phyloP scores from a whole-genome alignment of 64 coral and sea anemone genomes.

The Porites lutea region DNA sequence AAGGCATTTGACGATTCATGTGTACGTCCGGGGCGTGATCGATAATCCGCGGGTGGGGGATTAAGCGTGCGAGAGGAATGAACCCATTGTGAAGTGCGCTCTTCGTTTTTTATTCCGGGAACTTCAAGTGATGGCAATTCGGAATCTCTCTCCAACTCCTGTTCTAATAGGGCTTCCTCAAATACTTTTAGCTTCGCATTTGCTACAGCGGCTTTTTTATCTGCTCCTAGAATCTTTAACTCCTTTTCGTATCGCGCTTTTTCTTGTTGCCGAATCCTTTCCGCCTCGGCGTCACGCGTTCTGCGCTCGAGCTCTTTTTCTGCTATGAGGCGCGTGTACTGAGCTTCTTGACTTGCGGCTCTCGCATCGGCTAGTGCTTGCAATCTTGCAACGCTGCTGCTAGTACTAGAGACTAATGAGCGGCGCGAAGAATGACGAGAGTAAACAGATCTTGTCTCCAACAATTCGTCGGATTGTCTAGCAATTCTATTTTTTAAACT shows the following conservation, averaged over 20 bases:
- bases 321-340: constrained; percentile 38
- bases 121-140: not conserved
- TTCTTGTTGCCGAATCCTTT: too few relatives aligned
- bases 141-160: not conserved
- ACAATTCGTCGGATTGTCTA: constrained; percentile 53
- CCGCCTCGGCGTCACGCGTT: not conserved
- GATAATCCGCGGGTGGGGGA: too few relatives aligned
- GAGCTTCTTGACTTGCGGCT: constrained; percentile 13
- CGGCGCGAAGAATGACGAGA: not conserved
- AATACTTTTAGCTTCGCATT: not conserved
- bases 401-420: not conserved
- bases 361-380: constrained; percentile 35
- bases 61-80: not conserved
- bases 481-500: not conserved
- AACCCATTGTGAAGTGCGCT: not conserved
- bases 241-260: too few relatives aligned
- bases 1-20: too few relatives aligned
- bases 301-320: constrained; percentile 40
- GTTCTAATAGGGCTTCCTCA: not conserved
- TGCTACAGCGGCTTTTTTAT: not conserved
- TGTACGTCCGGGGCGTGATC: too few relatives aligned
- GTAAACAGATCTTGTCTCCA: not conserved
- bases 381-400: not conserved
- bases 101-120: not conserved
- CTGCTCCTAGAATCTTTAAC: too few relatives aligned